Evolutionary conservation across 2,797 vertebrate genomes (phyloP).

Genomic region (Tragopan temminckii): DNA sequence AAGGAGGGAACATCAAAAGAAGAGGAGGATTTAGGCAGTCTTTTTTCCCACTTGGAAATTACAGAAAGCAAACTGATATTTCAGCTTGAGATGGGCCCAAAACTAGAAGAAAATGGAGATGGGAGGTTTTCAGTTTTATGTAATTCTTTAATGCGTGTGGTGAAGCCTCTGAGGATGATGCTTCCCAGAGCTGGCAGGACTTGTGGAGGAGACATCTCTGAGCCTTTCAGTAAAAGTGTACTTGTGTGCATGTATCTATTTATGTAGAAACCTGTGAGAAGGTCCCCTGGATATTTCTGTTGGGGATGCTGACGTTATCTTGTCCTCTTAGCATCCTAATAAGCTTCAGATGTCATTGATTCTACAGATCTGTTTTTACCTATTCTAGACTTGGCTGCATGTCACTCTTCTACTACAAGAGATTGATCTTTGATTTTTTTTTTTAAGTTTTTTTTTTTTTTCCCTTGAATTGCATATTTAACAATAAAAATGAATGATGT

Average conservation of each 20-base stretch:
- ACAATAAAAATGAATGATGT: constrained; percentile 47
- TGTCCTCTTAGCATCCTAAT: background rate
- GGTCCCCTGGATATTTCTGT: background rate
- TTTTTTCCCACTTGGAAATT: background rate
- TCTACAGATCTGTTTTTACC: background rate
- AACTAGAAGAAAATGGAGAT: background rate
- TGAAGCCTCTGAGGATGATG: background rate
- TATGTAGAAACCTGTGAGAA: background rate
- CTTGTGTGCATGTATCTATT: background rate
- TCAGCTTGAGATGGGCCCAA: background rate
- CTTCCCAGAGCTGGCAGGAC: background rate
- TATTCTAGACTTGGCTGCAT: background rate
- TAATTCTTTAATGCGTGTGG: background rate
- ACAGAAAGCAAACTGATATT: background rate
- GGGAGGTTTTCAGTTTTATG: background rate
- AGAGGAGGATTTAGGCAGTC: background rate
- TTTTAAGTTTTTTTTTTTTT: background rate
- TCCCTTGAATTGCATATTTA: constrained; percentile 6
- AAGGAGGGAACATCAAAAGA: background rate
- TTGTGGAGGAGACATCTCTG: background rate
- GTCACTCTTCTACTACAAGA: background rate
- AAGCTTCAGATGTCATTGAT: background rate
- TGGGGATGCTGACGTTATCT: background rate
- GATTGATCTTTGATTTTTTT: background rate
- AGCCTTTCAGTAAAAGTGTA: background rate